These are phyloP conservation scores for Axinella damicornis DNA, from an alignment of 37 sponge, comb jelly and placozoan genomes.

Conservation along the genomic window DNA sequence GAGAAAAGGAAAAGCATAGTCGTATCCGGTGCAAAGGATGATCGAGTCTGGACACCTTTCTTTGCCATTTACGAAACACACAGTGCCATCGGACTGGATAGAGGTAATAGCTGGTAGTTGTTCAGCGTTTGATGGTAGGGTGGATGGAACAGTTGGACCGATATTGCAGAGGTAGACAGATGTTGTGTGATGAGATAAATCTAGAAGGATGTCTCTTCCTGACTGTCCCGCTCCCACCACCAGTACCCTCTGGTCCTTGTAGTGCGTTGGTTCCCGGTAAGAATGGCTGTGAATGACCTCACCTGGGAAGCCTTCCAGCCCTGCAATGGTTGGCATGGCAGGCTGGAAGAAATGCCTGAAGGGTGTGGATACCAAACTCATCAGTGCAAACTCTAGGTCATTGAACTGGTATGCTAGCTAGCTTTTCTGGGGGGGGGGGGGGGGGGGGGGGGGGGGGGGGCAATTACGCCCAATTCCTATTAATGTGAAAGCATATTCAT, in stretches of 20 bases:
- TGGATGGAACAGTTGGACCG: not conserved
- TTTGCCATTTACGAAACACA: slow-evolving; percentile 36
- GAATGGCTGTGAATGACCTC: slow-evolving; percentile 67
- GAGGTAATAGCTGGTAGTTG: slow-evolving; percentile 30
- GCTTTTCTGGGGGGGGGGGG: too few species aligned
- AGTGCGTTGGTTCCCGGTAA: slow-evolving; percentile 66
- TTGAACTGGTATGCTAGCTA: too few species aligned
- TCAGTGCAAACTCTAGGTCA: too few species aligned
- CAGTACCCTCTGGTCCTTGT: slow-evolving; percentile 56
- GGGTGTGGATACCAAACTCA: too few species aligned
- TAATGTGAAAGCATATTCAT: too few species aligned
- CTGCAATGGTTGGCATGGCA: slow-evolving; percentile 32
- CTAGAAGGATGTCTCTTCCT: slow-evolving; percentile 73
- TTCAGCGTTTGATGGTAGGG: slow-evolving; percentile 56
- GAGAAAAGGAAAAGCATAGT: slow-evolving; percentile 77
- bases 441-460: too few species aligned
- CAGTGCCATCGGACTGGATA: slow-evolving; percentile 32
- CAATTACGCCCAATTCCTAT: too few species aligned
- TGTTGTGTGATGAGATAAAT: slow-evolving; percentile 45
- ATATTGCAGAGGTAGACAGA: slow-evolving; percentile 47
- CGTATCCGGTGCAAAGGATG: slow-evolving; percentile 80
- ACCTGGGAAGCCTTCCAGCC: slow-evolving; percentile 63
- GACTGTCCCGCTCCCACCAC: slow-evolving; percentile 76
- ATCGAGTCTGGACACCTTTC: slow-evolving; percentile 40
- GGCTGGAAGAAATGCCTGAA: slow-evolving; percentile 77